phyloP scores from a whole-genome alignment of 2,888 invertebrate genomes.

The Meghimatium bilineatum region DNA sequence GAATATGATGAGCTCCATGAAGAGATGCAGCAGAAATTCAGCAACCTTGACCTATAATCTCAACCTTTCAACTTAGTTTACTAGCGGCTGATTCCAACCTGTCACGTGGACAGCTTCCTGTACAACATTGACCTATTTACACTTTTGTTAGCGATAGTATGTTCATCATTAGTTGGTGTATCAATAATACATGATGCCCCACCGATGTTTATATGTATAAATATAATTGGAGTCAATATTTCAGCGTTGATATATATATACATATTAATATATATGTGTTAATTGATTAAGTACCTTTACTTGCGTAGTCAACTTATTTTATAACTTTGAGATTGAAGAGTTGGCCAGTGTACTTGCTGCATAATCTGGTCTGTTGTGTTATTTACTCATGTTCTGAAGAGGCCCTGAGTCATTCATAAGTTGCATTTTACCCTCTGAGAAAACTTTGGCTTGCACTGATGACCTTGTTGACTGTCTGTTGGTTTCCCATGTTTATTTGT shows the following conservation, averaged over 20 bases:
- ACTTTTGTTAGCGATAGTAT: neutral
- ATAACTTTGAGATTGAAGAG: too few species aligned
- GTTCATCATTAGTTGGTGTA: neutral
- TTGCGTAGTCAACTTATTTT: too few species aligned
- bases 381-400: too few species aligned
- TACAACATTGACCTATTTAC: neutral
- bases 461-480: too few species aligned
- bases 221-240: neutral
- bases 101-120: neutral
- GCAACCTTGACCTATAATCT: slow-evolving; percentile 92
- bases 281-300: too few species aligned
- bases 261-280: too few species aligned
- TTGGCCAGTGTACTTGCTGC: too few species aligned
- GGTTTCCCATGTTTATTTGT: too few species aligned
- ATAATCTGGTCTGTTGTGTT: too few species aligned
- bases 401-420: too few species aligned
- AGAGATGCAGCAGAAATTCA: slow-evolving; percentile 97
- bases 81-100: neutral
- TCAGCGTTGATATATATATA: neutral
- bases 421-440: too few species aligned
- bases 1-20: slow-evolving; percentile 98
- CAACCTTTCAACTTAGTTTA: neutral
- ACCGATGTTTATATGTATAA: neutral
- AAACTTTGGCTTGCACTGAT: too few species aligned
- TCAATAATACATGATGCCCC: neutral